Evolutionary conservation across 2,888 invertebrate genomes (phyloP), one percentile per base, ranked within the genome.

Genomic region (Scaeva pyrastri): DNA sequence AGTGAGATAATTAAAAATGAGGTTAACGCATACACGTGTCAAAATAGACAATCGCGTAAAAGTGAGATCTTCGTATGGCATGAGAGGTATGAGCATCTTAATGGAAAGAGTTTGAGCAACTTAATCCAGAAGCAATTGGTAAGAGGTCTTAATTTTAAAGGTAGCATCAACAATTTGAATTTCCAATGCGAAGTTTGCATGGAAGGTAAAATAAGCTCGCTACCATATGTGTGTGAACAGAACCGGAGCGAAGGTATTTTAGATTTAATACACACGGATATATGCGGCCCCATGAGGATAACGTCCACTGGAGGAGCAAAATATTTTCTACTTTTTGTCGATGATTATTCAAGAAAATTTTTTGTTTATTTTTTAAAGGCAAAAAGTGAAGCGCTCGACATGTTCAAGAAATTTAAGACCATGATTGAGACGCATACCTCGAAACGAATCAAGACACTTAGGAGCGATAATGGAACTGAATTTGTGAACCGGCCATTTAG

Each of bases 361-460:
- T 26, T 26, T 26, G 26, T 26, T 26, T 26, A 26, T 26, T 52
- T 39, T 64, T 64, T 64, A 64, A 45, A 58, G 31, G 55, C 74
- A 43, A 55, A 31, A 74, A 41, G 55, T 43, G 74, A 64, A 16
- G 58, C 58, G 7, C n/a, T 82, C 0, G 23, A 55, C 2, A 56
- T 11, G 12, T 75, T 82, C n/a, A 64, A 76, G 16, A 71, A 75
- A 8, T 82, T 82, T 26, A 82, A 82, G 41, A 16, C 48, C n/a
- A 64, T 66, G 50, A 66, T 55, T 21, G 71, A 82, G 41, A 52
- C 19, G 11, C 45, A 72, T 19, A 77, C 76, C 2, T 75, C 75
- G 6, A 82, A 62, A 56, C 73, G 50, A 48, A 72, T 85, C 14
- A 79, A 78, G 21, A 45, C 36, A 2, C 16, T 75, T 11, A 70